Conservation (phyloP, 2,888 invertebrate genomes). For the Ormyrus thymus region DNA sequence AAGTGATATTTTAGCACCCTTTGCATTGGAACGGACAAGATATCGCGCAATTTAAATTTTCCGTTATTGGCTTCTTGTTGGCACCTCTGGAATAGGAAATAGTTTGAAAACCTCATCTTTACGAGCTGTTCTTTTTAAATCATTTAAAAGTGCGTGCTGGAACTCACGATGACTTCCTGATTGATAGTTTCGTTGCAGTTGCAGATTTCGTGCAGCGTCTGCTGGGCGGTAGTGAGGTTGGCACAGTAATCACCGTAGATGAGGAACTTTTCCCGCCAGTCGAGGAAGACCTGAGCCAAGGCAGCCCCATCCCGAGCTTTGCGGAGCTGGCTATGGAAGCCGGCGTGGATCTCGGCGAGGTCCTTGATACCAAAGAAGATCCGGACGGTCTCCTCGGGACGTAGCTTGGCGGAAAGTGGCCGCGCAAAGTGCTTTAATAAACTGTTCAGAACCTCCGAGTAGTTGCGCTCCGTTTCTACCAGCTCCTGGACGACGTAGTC, state of each 20-base stretch:
- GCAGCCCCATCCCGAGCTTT: constrained; percentile 81
- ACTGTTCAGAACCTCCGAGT: constrained; percentile 93
- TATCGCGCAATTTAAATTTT: constrained; percentile 94
- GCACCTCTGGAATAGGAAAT: constrained; percentile 82
- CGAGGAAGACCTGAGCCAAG: constrained; percentile 86
- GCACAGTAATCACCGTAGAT: constrained; percentile 98
- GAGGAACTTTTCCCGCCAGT: constrained; percentile 92
- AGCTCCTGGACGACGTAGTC: constrained; percentile 96
- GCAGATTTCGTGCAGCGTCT: constrained; percentile 86
- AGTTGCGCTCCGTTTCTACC: constrained; percentile 97
- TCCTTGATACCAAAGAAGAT: constrained; percentile 95
- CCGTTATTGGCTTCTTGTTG: constrained; percentile 96
- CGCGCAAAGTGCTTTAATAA: constrained; percentile 87
- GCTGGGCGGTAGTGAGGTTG: constrained; percentile 92
- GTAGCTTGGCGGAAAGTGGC: constrained; percentile 84
- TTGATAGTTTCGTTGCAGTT: constrained; percentile 81
- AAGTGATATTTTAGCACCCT: constrained; percentile 98
- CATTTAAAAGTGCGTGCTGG: not conserved
- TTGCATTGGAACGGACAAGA: constrained; percentile 98
- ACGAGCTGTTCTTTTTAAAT: not conserved
- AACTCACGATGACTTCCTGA: constrained; percentile 82
- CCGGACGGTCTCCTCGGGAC: constrained; percentile 83
- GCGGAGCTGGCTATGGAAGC: constrained; percentile 87
- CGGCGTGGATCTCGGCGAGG: constrained; percentile 89
- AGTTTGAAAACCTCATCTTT: not conserved